phyloP scores from a whole-genome alignment of 1,140 invertebrate genomes.

The Drosophila novamexicana region DNA sequence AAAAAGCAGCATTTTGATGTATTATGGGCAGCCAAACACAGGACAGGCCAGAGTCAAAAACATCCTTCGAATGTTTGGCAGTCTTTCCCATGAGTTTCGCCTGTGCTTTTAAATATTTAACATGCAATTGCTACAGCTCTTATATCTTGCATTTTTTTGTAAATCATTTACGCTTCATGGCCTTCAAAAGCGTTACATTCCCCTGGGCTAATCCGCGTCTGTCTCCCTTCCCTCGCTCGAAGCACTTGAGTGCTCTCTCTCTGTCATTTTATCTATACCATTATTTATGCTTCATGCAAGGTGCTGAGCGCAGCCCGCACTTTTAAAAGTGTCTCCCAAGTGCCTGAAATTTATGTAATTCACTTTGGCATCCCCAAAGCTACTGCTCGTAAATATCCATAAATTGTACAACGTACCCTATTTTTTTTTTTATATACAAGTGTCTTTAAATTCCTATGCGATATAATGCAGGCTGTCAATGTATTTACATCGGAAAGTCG shows the following conservation, averaged over 20 bases:
- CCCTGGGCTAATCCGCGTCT: conserved; percentile 4
- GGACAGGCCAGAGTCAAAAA: conserved; percentile 18
- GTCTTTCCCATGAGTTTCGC: background rate
- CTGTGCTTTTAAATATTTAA: conserved; percentile 70
- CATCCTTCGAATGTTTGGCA: conserved; percentile 11
- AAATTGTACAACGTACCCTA: conserved; percentile 21
- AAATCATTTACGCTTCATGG: conserved; percentile 65
- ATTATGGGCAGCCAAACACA: conserved; percentile 53
- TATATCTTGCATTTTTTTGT: conserved; percentile 52
- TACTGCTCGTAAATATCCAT: conserved; percentile 4
- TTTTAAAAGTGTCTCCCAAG: conserved; percentile 61
- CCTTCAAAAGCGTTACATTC: conserved; percentile 46
- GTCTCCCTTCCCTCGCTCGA: background rate
- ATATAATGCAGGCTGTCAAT: background rate
- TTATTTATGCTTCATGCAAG: conserved; percentile 64
- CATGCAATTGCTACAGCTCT: conserved; percentile 58
- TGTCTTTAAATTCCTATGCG: background rate
- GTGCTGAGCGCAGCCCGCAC: conserved; percentile 38
- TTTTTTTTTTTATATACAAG: conserved; percentile 2
- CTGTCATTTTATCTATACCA: conserved; percentile 51
- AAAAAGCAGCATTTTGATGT: conserved; percentile 51
- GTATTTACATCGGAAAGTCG: background rate
- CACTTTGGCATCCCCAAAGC: conserved; percentile 3
- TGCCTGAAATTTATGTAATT: conserved; percentile 31
- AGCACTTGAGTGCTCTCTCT: background rate